phyloP scores from a whole-genome alignment of 2,888 invertebrate species.

The Parnassius apollo region DNA sequence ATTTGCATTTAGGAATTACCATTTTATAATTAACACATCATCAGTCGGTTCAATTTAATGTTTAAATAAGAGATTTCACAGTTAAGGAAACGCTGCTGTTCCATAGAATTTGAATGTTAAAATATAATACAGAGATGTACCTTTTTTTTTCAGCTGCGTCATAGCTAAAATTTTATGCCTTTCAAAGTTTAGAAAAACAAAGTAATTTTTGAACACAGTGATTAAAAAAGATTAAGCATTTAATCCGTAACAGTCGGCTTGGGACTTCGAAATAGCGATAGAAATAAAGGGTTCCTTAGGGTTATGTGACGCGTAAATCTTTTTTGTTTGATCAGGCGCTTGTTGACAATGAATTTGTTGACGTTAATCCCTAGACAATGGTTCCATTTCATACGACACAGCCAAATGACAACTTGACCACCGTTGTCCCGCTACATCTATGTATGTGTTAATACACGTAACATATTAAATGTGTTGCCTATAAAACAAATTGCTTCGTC shows the following conservation, averaged over 20 bases:
- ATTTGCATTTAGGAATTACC: slow-evolving; percentile 73
- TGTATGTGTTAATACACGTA: slow-evolving; percentile 62
- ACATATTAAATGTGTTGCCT: too few relatives aligned
- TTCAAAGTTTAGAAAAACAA: slow-evolving; percentile 3
- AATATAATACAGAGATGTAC: not conserved
- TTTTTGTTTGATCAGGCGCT: slow-evolving; percentile 78
- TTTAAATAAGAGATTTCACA: slow-evolving; percentile 75
- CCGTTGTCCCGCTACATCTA: slow-evolving; percentile 57
- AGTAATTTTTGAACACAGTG: slow-evolving; percentile 13
- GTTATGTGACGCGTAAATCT: slow-evolving; percentile 60
- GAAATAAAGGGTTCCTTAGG: slow-evolving; percentile 58
- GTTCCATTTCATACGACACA: slow-evolving; percentile 62
- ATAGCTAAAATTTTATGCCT: not conserved
- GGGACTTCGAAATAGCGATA: slow-evolving; percentile 57
- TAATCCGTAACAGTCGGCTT: slow-evolving; percentile 54
- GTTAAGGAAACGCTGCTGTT: slow-evolving; percentile 69
- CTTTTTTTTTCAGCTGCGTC: not conserved
- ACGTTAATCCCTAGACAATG: slow-evolving; percentile 78
- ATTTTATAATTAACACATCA: slow-evolving; percentile 73
- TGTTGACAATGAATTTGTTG: slow-evolving; percentile 78
- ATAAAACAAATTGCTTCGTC: too few relatives aligned
- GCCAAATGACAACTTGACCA: slow-evolving; percentile 53
- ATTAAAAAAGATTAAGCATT: slow-evolving; percentile 45
- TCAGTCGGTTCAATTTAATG: slow-evolving; percentile 65
- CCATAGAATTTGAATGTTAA: slow-evolving; percentile 31